A percentile compares a stretch with the other conserved stretches of the same genome.
phyloP scores from a whole-genome alignment of 1,140 invertebrate species.

The Medauroidea extradentata region DNA sequence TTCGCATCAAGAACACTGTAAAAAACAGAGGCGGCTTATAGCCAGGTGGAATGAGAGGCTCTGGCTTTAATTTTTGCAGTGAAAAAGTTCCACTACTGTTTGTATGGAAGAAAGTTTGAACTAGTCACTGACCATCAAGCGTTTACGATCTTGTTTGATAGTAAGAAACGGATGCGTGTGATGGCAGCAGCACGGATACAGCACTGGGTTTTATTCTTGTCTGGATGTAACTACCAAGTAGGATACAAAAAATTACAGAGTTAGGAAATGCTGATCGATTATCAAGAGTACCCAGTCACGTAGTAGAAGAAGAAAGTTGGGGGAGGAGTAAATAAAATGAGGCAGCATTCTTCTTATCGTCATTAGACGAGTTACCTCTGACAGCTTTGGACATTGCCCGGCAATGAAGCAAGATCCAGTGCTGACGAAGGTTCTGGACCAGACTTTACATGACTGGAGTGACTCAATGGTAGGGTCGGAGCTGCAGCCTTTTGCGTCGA shows the following conservation, averaged over 20 bases:
- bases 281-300: no score
- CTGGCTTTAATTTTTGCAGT: slow-evolving; percentile 49
- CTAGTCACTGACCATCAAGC: slow-evolving; percentile 49
- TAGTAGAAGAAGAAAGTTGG: no score
- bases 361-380: no score
- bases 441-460: no score
- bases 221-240: slow-evolving; percentile 37
- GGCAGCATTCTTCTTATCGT: no score
- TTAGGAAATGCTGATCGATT: no score
- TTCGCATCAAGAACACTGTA: slow-evolving; percentile 44
- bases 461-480: no score
- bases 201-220: slow-evolving; percentile 37
- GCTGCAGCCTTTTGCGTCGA: no score
- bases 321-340: no score
- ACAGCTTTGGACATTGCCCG: no score
- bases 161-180: slow-evolving; percentile 30
- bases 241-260: slow-evolving; percentile 28
- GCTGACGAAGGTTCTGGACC: no score
- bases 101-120: slow-evolving; percentile 47
- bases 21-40: slow-evolving; percentile 45
- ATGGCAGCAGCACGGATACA: slow-evolving; percentile 37
- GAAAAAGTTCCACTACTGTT: slow-evolving; percentile 49
- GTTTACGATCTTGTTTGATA: slow-evolving; percentile 43
- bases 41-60: slow-evolving; percentile 51
- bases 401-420: no score